Conservation (phyloP, 2,888 invertebrate species). For the Pyrochroa serraticornis region DNA sequence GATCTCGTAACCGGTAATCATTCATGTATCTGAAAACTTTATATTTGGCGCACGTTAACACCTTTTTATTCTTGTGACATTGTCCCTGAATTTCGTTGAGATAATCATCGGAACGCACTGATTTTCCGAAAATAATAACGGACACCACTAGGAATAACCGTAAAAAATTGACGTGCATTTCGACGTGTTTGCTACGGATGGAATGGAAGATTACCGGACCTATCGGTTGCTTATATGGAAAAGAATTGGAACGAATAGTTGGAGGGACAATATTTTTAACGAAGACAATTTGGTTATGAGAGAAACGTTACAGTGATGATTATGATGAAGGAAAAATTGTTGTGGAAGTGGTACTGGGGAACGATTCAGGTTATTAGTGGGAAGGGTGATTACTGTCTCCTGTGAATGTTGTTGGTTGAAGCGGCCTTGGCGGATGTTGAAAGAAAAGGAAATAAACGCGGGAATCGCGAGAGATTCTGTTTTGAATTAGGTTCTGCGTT, state of each 20-base stretch:
- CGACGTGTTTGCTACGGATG: no score
- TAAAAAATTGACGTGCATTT: no score
- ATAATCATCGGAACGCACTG: conserved; percentile 41
- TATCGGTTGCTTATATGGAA: conserved; percentile 11
- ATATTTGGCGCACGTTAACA: conserved; percentile 48
- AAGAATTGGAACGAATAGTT: conserved; percentile 17
- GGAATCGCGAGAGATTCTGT: no score
- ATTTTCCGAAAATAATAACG: conserved; percentile 22
- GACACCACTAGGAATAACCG: conserved; percentile 21
- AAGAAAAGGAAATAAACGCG: no score
- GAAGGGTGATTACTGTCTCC: no score
- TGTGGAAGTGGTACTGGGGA: no score
- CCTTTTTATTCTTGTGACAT: conserved; percentile 39
- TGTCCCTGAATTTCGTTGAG: conserved; percentile 42
- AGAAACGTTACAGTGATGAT: no score
- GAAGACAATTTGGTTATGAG: neutral
- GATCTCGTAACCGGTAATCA: conserved; percentile 25
- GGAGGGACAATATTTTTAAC: conserved; percentile 8
- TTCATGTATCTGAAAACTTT: conserved; percentile 45
- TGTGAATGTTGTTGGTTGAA: no score
- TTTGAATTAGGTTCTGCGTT: no score
- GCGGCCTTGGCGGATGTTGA: no score
- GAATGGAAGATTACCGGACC: neutral
- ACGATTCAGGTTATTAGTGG: no score
- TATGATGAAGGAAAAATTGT: no score